Percentiles rank a stretch among this genome's conserved stretches.
Conservation (phyloP, 2,113 vertebrate species). For the Mormoops blainvillei region DNA sequence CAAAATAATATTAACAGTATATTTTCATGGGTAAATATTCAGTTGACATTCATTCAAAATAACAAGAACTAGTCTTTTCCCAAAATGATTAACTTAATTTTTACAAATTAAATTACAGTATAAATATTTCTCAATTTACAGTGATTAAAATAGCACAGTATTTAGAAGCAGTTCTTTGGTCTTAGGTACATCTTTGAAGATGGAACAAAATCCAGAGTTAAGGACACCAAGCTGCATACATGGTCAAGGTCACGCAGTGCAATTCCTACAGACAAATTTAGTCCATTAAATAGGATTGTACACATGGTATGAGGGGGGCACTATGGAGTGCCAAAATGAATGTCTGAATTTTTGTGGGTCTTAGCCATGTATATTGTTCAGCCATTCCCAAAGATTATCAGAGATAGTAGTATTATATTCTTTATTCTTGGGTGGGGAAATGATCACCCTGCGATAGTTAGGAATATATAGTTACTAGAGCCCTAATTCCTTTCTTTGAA, state of each 20-base stretch:
- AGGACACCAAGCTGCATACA: no score
- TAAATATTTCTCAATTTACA: neutral
- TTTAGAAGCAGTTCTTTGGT: neutral
- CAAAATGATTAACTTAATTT: neutral
- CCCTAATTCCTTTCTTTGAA: neutral
- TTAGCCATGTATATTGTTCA: neutral
- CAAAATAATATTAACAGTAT: neutral
- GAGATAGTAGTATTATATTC: neutral
- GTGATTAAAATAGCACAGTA: neutral
- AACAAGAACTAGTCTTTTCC: neutral
- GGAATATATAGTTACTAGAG: neutral
- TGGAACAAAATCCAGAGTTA: neutral
- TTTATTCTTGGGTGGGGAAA: neutral
- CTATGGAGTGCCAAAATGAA: neutral
- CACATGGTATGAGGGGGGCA: accelerated
- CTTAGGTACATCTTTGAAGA: neutral
- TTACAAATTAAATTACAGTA: neutral
- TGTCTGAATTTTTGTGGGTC: neutral
- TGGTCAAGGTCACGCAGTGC: neutral
- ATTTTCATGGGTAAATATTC: neutral
- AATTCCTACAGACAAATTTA: neutral
- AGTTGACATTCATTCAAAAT: neutral
- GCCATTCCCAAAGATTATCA: neutral
- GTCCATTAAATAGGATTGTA: neutral
- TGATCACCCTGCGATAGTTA: neutral